phyloP scores from a whole-genome alignment of 2,113 vertebrate genomes.

The Menura novaehollandiae region DNA sequence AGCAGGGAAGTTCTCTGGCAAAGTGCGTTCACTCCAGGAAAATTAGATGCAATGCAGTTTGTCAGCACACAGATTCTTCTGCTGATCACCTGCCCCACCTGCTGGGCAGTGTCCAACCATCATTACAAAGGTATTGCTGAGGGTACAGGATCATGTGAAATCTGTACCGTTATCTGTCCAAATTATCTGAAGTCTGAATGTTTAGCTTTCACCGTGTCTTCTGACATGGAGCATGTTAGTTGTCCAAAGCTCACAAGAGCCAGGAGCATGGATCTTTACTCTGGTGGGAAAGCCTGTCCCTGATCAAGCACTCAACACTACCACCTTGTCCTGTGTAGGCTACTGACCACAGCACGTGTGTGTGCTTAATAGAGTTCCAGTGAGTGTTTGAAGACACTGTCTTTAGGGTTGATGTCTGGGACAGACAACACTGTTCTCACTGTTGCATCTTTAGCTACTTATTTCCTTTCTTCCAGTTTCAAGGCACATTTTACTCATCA shows the following conservation, averaged over 20 bases:
- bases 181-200: not conserved
- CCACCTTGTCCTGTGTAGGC: not conserved
- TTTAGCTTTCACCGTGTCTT: not conserved
- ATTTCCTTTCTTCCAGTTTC: not conserved
- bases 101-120: not conserved
- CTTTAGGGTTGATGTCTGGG: not conserved
- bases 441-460: not conserved
- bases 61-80: not conserved
- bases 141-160: not conserved
- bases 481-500: not conserved
- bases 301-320: fast-evolving
- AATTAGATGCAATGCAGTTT: not conserved
- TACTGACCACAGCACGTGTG: not conserved
- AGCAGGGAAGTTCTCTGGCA: not conserved
- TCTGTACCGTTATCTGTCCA: not conserved
- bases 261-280: not conserved
- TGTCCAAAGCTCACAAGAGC: not conserved
- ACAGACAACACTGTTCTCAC: not conserved
- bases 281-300: not conserved
- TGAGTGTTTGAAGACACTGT: not conserved
- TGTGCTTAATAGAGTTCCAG: not conserved
- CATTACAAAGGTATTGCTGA: not conserved
- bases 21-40: fast-evolving
- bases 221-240: not conserved
- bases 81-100: not conserved